Percentiles rank a stretch among this genome's conserved stretches.
Conservation (phyloP, 2,888 invertebrate species). For the Lycaena phlaeas region DNA sequence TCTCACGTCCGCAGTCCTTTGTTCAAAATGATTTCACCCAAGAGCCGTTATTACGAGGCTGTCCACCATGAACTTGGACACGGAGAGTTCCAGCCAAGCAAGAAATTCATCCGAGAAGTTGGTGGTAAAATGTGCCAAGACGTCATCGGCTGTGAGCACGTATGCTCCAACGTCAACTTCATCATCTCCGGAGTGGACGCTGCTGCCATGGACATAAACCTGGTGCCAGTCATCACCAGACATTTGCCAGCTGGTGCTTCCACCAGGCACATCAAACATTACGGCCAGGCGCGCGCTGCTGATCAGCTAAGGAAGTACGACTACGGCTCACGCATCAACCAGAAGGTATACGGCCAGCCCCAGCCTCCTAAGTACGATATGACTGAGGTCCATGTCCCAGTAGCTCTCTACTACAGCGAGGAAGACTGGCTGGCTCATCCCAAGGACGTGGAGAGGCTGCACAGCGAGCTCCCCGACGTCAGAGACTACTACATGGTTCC, state of each 20-base stretch:
- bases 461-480: slow-evolving; percentile 68
- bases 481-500: slow-evolving; percentile 69
- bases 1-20: slow-evolving; percentile 50
- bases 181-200: slow-evolving; percentile 74
- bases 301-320: slow-evolving; percentile 50
- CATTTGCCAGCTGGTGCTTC: slow-evolving; percentile 75
- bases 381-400: slow-evolving; percentile 47
- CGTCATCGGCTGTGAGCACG: slow-evolving; percentile 47
- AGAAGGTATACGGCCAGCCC: slow-evolving; percentile 42
- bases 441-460: slow-evolving; percentile 71
- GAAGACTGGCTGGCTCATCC: slow-evolving; percentile 79
- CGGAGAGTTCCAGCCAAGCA: slow-evolving; percentile 42
- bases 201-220: slow-evolving; percentile 76
- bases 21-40: slow-evolving; percentile 52
- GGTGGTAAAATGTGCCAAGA: slow-evolving; percentile 49
- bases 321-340: slow-evolving; percentile 45
- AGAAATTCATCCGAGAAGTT: slow-evolving; percentile 34
- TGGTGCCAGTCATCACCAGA: slow-evolving; percentile 65
- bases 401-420: slow-evolving; percentile 49
- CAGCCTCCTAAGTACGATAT: slow-evolving; percentile 51
- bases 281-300: slow-evolving; percentile 60
- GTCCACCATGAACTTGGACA: slow-evolving; percentile 36
- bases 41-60: slow-evolving; percentile 34
- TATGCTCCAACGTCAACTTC: slow-evolving; percentile 76
- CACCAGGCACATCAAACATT: slow-evolving; percentile 66